Evolutionary conservation across 2,888 invertebrate species (phyloP).

Genomic region (Frankliniella fusca): DNA sequence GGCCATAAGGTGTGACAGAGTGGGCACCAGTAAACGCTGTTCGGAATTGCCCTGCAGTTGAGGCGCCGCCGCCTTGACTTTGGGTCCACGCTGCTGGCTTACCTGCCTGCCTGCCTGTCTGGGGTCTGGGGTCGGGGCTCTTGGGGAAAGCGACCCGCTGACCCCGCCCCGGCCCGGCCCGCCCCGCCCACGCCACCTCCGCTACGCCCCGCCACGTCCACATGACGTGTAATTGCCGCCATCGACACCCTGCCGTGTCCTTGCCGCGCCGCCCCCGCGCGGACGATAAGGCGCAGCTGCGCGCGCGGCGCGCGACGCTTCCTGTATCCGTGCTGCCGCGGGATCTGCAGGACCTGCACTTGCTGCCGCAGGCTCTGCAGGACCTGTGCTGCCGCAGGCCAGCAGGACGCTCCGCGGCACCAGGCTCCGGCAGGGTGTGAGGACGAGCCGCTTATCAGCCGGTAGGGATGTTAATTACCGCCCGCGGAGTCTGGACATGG

Average conservation of each 20-base stretch:
- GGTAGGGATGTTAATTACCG: neutral
- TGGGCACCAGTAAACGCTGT: no score
- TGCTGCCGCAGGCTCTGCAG: no score
- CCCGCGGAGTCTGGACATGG: neutral
- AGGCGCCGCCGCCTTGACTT: neutral
- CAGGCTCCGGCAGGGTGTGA: no score
- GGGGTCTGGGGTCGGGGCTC: neutral
- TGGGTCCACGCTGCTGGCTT: neutral
- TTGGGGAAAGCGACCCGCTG: conserved; percentile 1
- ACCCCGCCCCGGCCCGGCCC: neutral
- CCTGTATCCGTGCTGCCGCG: no score
- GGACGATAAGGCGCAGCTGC: neutral
- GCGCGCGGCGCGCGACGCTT: no score
- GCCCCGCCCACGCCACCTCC: neutral
- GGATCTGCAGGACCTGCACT: no score
- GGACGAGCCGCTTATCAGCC: no score
- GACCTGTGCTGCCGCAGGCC: no score
- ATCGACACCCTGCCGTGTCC: no score
- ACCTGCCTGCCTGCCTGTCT: neutral
- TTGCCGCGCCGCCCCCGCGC: neutral
- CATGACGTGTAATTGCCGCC: neutral
- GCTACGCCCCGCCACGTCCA: neutral
- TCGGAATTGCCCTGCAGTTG: neutral
- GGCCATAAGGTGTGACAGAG: no score
- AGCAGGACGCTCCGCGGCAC: no score